Evolutionary conservation across 2,113 vertebrate species (phyloP), one percentile per base, ranked within the genome.

Genomic region (Lasiurus borealis): DNA sequence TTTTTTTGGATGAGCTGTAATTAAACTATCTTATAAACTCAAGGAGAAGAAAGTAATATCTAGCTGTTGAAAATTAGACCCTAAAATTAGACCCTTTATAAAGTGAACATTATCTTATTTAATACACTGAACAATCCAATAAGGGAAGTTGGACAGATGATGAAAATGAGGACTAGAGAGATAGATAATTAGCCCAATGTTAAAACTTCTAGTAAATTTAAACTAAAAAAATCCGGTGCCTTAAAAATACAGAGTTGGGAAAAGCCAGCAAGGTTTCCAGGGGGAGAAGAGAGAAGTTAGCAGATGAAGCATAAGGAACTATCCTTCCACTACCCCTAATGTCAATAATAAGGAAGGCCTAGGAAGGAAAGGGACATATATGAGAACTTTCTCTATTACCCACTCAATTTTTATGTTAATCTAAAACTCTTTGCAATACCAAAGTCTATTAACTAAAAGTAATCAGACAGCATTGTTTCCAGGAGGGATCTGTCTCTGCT

Each of bases 161-260:
- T 25, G n/a, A 44, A 92, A 85, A 82, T 83, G 64, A 96, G 29
- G 9, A 36, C 50, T 57, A 83, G 25, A 92, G 48, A 85, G 50
- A 69, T 76, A 71, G 81, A 40, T 29, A 29, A 94, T 5, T 29
- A 29, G 21, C 19, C 40, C 18, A 36, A 75, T 15, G 27, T 86
- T 59, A 64, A 64, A 88, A 75, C 23, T 52, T 64, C 40, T n/a
- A 64, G 72, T 15, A 71, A 82, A 69, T 71, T 31, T 83, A 73
- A 69, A 21, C 5, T 92, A 1, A 40, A 88, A 88, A 86, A 69
- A 57, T 0, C 64, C 29, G 36, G 50, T 16, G 4, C 16, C 66
- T 90, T 66, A 34, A 31, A 77, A 50, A 59, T 11, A 76, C 6
- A 71, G 80, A 57, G 48, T 21, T 31, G n/a, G n/a, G 29, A 34